Conservation (phyloP, 2,113 vertebrate genomes). For the Copsychus sechellarum region DNA sequence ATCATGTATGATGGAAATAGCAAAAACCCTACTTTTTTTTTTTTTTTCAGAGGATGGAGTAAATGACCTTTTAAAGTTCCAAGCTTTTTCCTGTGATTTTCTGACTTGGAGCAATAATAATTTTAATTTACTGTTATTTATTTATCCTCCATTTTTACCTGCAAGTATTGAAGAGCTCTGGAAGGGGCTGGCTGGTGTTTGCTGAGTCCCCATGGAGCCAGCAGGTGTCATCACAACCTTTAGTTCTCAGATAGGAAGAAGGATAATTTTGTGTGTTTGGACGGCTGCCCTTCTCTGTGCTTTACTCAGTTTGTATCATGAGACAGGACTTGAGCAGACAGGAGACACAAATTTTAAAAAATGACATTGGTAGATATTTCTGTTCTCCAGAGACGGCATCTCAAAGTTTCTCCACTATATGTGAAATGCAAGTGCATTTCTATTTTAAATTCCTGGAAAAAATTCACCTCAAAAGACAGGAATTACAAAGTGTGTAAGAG, state of each 20-base stretch:
- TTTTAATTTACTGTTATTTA: background rate
- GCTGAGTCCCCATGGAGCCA: background rate
- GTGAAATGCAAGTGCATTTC: background rate
- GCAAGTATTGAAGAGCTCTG: background rate
- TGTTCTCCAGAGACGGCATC: background rate
- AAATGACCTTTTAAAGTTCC: background rate
- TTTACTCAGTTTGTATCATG: background rate
- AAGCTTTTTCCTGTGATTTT: background rate
- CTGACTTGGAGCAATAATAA: background rate
- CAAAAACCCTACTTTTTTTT: background rate
- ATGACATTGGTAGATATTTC: background rate
- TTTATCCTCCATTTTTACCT: background rate
- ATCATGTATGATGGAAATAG: background rate
- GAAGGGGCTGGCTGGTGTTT: background rate
- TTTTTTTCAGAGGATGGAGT: background rate
- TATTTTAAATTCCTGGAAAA: background rate
- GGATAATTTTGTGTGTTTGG: background rate
- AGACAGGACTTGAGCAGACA: background rate
- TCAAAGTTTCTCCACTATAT: background rate
- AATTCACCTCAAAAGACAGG: background rate
- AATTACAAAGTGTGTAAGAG: background rate
- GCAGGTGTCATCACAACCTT: slow-evolving; percentile 60
- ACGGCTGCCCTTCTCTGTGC: background rate
- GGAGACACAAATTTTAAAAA: background rate
- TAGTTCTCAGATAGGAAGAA: background rate